Conservation (phyloP, 30 jellyfish, hydroid and myxozoan genomes). For the Aurelia sp. region DNA sequence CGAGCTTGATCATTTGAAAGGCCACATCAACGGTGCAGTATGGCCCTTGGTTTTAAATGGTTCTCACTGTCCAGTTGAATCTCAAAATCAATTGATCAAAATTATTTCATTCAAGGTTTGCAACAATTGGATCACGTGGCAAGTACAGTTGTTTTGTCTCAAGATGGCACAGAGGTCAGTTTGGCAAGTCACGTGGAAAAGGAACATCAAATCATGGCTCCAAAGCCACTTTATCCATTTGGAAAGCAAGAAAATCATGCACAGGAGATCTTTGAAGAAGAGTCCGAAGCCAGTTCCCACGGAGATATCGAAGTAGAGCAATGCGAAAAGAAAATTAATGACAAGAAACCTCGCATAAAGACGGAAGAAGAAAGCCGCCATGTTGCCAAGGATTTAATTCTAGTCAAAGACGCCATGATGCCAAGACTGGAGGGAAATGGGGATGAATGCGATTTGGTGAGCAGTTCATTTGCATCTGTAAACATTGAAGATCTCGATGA, state of each 20-base stretch:
- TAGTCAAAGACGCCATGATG: conserved; percentile 66
- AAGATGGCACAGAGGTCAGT: conserved; percentile 19
- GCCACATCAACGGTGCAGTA: too few species aligned
- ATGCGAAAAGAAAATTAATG: neutral
- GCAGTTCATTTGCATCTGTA: conserved; percentile 9
- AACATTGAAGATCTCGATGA: conserved; percentile 50
- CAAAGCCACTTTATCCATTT: conserved; percentile 65
- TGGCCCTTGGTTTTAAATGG: too few species aligned
- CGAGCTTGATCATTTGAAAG: too few species aligned
- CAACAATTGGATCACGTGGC: conserved; percentile 12
- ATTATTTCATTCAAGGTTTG: neutral
- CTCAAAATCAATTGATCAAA: too few species aligned
- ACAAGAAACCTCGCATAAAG: neutral
- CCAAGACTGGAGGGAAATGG: conserved; percentile 45
- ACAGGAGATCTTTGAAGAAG: neutral
- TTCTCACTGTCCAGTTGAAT: too few species aligned
- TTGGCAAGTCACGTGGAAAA: conserved; percentile 5
- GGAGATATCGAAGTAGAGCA: neutral
- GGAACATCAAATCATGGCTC: conserved; percentile 42
- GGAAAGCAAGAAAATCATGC: neutral
- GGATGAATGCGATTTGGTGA: conserved; percentile 38
- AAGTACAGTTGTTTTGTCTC: conserved; percentile 27
- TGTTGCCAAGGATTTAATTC: conserved; percentile 7
- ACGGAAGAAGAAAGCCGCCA: neutral
- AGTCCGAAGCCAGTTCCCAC: neutral